Percentiles rank a stretch among this genome's conserved stretches.
Conservation (phyloP, 2,888 invertebrate genomes). For the Cheilosia grossa region DNA sequence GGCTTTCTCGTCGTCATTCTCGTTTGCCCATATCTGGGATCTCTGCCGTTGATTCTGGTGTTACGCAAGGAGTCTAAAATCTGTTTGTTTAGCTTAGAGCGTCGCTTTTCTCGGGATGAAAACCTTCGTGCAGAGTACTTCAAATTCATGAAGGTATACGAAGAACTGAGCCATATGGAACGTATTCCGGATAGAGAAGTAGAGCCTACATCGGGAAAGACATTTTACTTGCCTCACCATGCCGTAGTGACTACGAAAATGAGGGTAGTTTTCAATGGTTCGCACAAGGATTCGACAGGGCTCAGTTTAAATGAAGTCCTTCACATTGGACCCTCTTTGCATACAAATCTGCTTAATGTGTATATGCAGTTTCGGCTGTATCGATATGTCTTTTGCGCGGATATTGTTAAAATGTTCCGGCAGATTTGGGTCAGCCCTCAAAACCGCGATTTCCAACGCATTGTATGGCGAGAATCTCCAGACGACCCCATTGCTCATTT, state of each 20-base stretch:
- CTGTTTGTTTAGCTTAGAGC: not conserved
- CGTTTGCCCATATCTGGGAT: too few species aligned
- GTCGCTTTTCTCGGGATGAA: not conserved
- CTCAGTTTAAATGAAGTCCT: too few species aligned
- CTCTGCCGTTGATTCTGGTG: too few species aligned
- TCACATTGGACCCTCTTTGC: too few species aligned
- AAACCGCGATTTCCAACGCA: not conserved
- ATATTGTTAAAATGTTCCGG: too few species aligned
- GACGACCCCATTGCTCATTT: not conserved
- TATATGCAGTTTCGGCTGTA: too few species aligned
- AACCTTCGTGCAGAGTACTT: not conserved
- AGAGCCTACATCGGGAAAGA: not conserved
- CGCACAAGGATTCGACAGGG: constrained; percentile 1
- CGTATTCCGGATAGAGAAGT: constrained; percentile 8
- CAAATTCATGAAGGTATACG: too few species aligned
- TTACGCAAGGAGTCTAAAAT: too few species aligned
- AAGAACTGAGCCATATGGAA: constrained; percentile 5
- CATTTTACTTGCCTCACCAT: constrained; percentile 8
- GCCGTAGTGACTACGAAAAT: constrained; percentile 5
- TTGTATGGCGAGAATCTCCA: not conserved
- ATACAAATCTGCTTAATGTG: too few species aligned
- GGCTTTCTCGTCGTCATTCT: too few species aligned
- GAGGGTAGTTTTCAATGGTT: constrained; percentile 1
- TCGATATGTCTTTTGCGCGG: too few species aligned
- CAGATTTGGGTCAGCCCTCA: too few species aligned